Conservation (phyloP, 2,888 invertebrate genomes). For the Pterobdella sp. region DNA sequence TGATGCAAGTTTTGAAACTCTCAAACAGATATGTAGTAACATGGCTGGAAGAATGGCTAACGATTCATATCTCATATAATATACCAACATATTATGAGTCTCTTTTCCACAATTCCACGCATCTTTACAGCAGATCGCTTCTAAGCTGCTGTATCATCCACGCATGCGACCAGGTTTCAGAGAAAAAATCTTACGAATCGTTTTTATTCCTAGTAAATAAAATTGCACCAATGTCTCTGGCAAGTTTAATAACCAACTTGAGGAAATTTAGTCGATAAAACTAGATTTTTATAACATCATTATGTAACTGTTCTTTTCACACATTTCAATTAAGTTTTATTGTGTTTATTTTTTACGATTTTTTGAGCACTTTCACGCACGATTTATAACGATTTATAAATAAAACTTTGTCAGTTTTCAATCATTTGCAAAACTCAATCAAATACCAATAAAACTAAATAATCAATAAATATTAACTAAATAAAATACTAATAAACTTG, state of each 20-base stretch:
- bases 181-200: background rate
- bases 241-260: background rate
- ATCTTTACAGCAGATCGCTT: background rate
- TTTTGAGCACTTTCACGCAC: too few relatives aligned
- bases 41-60: background rate
- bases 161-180: background rate
- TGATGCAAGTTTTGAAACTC: background rate
- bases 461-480: background rate
- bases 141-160: background rate
- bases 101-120: background rate
- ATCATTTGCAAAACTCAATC: too few relatives aligned
- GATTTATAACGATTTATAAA: too few relatives aligned
- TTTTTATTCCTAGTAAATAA: background rate
- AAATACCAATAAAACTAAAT: too few relatives aligned
- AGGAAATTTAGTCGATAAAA: too few relatives aligned
- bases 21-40: background rate
- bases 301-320: too few relatives aligned
- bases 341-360: too few relatives aligned
- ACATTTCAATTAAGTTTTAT: too few relatives aligned
- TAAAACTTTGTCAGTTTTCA: too few relatives aligned
- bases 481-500: background rate
- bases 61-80: background rate
- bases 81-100: background rate
- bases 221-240: background rate
- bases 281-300: too few relatives aligned